Conservation (phyloP, 2,888 invertebrate species). For the Rosalia funebris region DNA sequence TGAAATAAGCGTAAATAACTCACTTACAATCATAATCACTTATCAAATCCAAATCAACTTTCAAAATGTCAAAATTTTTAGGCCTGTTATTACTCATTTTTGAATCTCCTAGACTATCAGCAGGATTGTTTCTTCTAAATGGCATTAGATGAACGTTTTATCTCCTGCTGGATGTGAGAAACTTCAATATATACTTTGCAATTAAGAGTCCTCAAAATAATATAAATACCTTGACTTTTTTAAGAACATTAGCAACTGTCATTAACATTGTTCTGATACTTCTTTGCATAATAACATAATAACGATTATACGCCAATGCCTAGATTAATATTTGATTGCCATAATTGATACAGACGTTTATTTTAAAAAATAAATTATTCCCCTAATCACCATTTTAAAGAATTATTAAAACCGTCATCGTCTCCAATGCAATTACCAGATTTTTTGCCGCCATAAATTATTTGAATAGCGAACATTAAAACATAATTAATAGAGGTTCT, state of each 20-base stretch:
- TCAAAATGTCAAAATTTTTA: no score
- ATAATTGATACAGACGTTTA: conserved; percentile 30
- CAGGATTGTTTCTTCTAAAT: no score
- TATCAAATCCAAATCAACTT: no score
- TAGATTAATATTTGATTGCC: conserved; percentile 23
- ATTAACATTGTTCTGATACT: neutral
- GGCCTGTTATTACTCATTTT: no score
- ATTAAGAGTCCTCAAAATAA: no score
- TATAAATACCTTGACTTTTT: neutral
- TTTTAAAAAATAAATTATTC: conserved; percentile 29
- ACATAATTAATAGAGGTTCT: conserved; percentile 40
- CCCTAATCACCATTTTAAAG: conserved; percentile 28
- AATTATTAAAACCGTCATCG: conserved; percentile 21
- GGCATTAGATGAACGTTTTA: no score
- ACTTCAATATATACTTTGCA: no score
- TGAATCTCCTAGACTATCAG: no score
- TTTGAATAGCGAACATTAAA: conserved; percentile 42
- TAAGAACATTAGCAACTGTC: neutral
- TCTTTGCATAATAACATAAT: neutral
- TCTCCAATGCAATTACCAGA: conserved; percentile 29
- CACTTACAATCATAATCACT: no score
- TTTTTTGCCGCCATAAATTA: conserved; percentile 35
- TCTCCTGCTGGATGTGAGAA: no score
- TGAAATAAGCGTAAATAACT: no score
- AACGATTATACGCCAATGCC: conserved; percentile 12